Evolutionary conservation across 2,888 invertebrate species (phyloP).

Genomic region (Idaea dimidiata): DNA sequence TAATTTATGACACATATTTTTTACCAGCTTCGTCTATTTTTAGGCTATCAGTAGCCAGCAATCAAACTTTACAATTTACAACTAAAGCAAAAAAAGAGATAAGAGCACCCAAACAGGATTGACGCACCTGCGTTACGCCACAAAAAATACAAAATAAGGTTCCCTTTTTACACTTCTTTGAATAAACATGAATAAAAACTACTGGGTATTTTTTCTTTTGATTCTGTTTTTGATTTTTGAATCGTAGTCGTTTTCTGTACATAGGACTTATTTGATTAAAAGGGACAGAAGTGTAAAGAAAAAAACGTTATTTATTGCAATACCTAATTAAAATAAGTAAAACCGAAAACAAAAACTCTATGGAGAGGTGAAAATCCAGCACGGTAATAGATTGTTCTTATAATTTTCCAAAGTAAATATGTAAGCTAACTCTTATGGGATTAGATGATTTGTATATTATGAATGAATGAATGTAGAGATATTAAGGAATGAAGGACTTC

Average conservation of each 20-base stretch:
- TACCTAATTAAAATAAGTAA: too few relatives aligned
- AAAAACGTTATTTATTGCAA: too few relatives aligned
- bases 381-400: too few relatives aligned
- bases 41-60: constrained; percentile 8
- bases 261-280: too few relatives aligned
- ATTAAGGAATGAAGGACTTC: too few relatives aligned
- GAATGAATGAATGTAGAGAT: too few relatives aligned
- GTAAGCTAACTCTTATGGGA: too few relatives aligned
- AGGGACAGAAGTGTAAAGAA: too few relatives aligned
- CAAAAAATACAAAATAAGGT: constrained; percentile 50
- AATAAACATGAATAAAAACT: constrained; percentile 29
- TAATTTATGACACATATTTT: background rate
- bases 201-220: background rate
- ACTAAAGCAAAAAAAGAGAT: constrained; percentile 36
- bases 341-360: too few relatives aligned
- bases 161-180: constrained; percentile 36
- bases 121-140: constrained; percentile 71
- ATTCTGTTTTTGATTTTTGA: background rate
- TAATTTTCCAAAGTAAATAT: too few relatives aligned
- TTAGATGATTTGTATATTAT: too few relatives aligned
- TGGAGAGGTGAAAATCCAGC: too few relatives aligned
- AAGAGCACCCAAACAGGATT: constrained; percentile 42
- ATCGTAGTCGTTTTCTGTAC: background rate
- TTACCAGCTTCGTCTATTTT: constrained; percentile 15
- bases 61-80: constrained; percentile 24